Evolutionary conservation across 2,113 vertebrate species (phyloP).

Genomic region (Dasypus novemcinctus): DNA sequence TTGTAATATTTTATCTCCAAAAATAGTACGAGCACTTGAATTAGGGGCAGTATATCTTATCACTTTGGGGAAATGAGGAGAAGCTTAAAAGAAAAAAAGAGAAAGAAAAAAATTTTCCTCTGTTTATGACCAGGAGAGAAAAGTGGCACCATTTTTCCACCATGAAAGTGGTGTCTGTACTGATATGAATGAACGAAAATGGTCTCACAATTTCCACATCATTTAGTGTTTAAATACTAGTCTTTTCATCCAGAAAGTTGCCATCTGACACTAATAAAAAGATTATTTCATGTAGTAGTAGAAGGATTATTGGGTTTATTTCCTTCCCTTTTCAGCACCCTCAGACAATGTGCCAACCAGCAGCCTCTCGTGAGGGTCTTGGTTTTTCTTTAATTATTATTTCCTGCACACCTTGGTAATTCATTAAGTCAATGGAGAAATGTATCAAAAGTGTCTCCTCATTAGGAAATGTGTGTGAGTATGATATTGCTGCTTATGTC

Average conservation of each 20-base stretch:
- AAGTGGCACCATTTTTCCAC: neutral
- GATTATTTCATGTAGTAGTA: neutral
- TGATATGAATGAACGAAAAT: neutral
- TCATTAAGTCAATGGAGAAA: neutral
- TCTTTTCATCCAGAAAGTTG: neutral
- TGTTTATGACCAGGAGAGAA: slow-evolving; percentile 1
- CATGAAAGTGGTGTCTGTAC: neutral
- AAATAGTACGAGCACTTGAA: slow-evolving; percentile 42
- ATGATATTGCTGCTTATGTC: neutral
- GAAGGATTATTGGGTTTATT: neutral
- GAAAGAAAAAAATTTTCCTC: no score
- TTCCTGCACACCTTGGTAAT: neutral
- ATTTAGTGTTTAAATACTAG: neutral
- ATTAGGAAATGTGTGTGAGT: neutral
- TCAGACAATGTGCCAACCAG: neutral
- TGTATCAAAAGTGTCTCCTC: neutral
- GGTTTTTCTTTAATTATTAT: neutral
- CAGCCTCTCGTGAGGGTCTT: neutral
- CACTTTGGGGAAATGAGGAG: neutral
- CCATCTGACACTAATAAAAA: neutral
- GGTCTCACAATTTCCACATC: neutral
- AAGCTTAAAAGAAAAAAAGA: neutral
- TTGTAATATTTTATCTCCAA: slow-evolving; percentile 43
- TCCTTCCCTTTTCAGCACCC: neutral
- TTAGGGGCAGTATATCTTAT: neutral